Evolutionary conservation across 2,797 vertebrate species (phyloP).

Genomic region (Tadarida brasiliensis): DNA sequence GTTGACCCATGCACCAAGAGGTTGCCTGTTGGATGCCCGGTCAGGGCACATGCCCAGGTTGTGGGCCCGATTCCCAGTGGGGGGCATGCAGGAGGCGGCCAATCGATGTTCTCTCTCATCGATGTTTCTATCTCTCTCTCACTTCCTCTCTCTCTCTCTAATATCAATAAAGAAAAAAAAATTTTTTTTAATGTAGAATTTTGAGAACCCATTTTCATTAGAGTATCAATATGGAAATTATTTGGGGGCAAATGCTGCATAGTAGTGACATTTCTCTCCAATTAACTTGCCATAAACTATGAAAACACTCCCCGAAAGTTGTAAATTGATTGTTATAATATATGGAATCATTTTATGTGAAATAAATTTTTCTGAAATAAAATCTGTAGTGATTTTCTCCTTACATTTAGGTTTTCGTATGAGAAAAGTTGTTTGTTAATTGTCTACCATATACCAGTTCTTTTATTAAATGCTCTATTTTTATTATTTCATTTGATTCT

Average conservation of each 20-base stretch:
- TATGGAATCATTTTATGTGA: slow-evolving; percentile 2
- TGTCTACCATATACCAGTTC: not conserved
- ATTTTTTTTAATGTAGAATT: slow-evolving; percentile 66
- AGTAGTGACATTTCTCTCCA: slow-evolving; percentile 49
- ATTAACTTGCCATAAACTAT: slow-evolving; percentile 48
- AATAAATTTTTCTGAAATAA: slow-evolving; percentile 42
- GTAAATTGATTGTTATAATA: slow-evolving; percentile 35
- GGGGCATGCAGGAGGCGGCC: too few species aligned
- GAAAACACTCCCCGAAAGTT: not conserved
- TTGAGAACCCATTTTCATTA: slow-evolving; percentile 72
- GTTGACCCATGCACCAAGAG: too few species aligned
- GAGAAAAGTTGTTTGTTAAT: slow-evolving; percentile 2
- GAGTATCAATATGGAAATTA: slow-evolving; percentile 65
- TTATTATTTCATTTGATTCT: not conserved
- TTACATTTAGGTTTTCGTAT: not conserved
- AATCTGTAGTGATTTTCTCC: not conserved
- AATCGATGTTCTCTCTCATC: too few species aligned
- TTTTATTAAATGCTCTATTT: slow-evolving; percentile 32
- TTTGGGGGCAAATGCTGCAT: not conserved
- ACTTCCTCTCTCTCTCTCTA: too few species aligned
- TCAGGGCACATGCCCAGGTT: too few species aligned
- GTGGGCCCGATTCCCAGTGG: too few species aligned
- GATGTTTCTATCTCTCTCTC: too few species aligned
- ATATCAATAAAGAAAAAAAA: too few species aligned
- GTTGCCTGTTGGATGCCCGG: too few species aligned